Conservation (phyloP, 2,888 invertebrate species). For the Pardosa pseudoannulata region DNA sequence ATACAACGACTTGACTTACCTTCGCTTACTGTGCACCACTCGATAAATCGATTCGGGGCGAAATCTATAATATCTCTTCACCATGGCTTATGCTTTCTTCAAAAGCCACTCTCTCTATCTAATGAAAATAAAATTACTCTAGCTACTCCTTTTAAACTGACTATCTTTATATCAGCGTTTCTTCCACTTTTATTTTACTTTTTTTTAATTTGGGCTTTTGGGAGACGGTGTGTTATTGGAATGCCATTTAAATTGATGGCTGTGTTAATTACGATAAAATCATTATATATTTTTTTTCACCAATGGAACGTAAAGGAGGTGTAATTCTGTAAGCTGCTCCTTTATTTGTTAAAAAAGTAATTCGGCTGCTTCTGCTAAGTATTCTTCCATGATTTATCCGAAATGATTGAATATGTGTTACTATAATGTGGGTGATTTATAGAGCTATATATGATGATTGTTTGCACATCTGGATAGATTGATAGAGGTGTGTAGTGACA, state of each 20-base stretch:
- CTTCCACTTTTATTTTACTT: no score
- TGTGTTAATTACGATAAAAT: slow-evolving; percentile 28
- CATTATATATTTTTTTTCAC: background rate
- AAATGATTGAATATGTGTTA: no score
- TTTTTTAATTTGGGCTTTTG: background rate
- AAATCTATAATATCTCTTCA: slow-evolving; percentile 57
- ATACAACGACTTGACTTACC: slow-evolving; percentile 44
- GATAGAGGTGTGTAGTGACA: no score
- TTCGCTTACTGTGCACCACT: slow-evolving; percentile 34
- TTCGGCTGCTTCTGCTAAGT: no score
- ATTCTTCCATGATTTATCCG: no score
- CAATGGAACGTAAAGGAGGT: background rate
- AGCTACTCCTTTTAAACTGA: slow-evolving; percentile 29
- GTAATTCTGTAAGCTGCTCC: background rate
- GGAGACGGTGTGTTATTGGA: background rate
- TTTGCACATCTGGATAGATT: no score
- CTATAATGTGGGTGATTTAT: no score
- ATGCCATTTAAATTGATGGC: slow-evolving; percentile 7
- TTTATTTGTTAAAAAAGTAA: no score
- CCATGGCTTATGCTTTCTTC: slow-evolving; percentile 57
- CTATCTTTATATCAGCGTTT: background rate
- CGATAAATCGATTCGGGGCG: slow-evolving; percentile 52
- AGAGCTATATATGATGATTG: no score
- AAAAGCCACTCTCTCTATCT: slow-evolving; percentile 18
- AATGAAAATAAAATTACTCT: slow-evolving; percentile 68